These are phyloP conservation scores for Misgurnus mizolepis DNA, from an alignment of 2,113 vertebrate genomes.

Conservation along the genomic window DNA sequence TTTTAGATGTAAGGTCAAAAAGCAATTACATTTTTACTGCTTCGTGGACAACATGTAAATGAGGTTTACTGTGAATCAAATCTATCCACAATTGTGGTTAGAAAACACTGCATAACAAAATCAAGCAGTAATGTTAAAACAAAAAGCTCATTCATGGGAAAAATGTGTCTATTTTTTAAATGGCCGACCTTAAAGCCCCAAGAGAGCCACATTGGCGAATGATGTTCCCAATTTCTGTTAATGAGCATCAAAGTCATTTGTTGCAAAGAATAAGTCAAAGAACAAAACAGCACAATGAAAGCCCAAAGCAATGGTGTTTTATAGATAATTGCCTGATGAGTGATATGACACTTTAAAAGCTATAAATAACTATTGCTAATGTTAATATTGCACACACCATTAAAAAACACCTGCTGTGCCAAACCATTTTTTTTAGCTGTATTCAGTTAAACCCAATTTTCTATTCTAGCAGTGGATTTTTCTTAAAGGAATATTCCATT, in stretches of 20 bases:
- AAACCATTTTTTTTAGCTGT: background rate
- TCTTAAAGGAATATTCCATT: too few relatives aligned
- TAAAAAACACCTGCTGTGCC: conserved; percentile 33
- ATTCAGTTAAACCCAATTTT: conserved; percentile 25
- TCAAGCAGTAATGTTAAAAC: too few relatives aligned
- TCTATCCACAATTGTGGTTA: background rate
- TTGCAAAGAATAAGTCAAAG: conserved; percentile 38
- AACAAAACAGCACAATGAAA: conserved; percentile 45
- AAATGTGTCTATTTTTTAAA: background rate
- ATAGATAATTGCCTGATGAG: conserved; percentile 44
- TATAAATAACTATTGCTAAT: conserved; percentile 30
- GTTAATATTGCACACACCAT: conserved; percentile 30
- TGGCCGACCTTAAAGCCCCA: conserved; percentile 10
- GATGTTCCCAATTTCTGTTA: conserved; percentile 29
- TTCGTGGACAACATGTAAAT: conserved; percentile 48
- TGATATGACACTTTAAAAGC: conserved; percentile 31
- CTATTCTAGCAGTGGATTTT: background rate
- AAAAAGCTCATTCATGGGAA: background rate
- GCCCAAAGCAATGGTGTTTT: conserved; percentile 42
- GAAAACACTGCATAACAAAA: background rate
- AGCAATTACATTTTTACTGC: conserved; percentile 36
- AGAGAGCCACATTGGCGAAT: conserved; percentile 41
- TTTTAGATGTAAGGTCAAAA: conserved; percentile 36
- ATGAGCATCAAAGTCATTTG: conserved; percentile 51
- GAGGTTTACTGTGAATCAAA: conserved; percentile 1